phyloP scores from a whole-genome alignment of 2,797 vertebrate species.

The Galago senegalensis region DNA sequence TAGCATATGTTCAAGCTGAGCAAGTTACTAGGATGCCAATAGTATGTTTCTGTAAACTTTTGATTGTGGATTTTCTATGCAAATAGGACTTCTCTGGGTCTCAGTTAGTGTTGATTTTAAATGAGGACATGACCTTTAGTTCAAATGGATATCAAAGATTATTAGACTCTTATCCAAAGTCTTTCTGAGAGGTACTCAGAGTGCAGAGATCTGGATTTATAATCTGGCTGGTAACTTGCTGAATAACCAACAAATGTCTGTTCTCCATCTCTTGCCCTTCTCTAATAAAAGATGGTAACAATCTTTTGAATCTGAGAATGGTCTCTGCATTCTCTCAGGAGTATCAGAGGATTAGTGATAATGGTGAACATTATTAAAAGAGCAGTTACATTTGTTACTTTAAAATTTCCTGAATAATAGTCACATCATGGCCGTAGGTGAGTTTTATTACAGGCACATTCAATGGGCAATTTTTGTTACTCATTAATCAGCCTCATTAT shows the following conservation, averaged over 20 bases:
- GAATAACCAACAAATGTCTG: slow-evolving; percentile 58
- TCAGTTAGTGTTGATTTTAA: slow-evolving; percentile 68
- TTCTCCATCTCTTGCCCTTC: slow-evolving; percentile 24
- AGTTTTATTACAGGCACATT: slow-evolving; percentile 35
- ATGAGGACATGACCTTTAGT: slow-evolving; percentile 75
- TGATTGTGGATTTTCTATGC: slow-evolving; percentile 76
- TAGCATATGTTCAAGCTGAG: slow-evolving; percentile 85
- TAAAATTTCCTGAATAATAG: neutral
- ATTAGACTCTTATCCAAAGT: slow-evolving; percentile 13
- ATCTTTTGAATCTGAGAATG: neutral
- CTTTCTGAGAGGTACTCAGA: slow-evolving; percentile 36
- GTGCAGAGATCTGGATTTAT: neutral
- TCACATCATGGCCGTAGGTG: neutral
- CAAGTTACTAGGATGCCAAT: slow-evolving; percentile 82
- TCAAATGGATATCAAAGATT: slow-evolving; percentile 68
- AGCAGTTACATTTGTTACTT: slow-evolving; percentile 52
- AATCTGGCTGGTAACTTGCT: slow-evolving; percentile 48
- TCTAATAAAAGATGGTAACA: slow-evolving; percentile 42
- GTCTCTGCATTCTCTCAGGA: neutral
- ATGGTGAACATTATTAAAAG: slow-evolving; percentile 49
- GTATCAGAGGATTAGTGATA: slow-evolving; percentile 15
- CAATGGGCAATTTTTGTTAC: slow-evolving; percentile 7
- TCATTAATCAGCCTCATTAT: slow-evolving; percentile 12
- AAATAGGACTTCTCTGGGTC: slow-evolving; percentile 72
- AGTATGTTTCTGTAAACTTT: slow-evolving; percentile 81